phyloP scores from a whole-genome alignment of 2,888 invertebrate genomes.

The Coronaproctus castanopsis region DNA sequence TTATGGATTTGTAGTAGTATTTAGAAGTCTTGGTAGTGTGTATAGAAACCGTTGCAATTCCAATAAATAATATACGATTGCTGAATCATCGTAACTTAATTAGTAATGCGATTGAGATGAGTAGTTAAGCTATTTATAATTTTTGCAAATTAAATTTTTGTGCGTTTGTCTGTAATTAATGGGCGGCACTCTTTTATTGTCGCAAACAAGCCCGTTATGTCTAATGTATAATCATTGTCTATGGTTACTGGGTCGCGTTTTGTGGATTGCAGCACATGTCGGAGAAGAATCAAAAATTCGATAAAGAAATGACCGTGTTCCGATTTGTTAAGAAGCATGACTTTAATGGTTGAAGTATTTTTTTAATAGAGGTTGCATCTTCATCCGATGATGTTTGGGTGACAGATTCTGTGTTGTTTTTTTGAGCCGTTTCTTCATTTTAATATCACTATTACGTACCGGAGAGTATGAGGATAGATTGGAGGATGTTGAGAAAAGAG shows the following conservation, averaged over 20 bases:
- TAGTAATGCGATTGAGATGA: not conserved
- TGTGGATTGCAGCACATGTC: not conserved
- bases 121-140: not conserved
- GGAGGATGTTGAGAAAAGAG: not conserved
- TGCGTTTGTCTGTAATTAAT: not conserved
- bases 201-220: not conserved
- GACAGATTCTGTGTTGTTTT: not conserved
- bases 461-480: not conserved
- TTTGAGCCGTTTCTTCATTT: not conserved
- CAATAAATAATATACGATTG: not conserved
- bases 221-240: not conserved
- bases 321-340: not conserved
- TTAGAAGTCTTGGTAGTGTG: not conserved
- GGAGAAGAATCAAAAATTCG: not conserved
- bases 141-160: not conserved
- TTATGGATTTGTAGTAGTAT: not conserved
- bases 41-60: not conserved
- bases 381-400: not conserved
- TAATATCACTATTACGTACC: not conserved
- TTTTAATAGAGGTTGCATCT: not conserved
- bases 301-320: not conserved
- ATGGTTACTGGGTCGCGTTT: not conserved
- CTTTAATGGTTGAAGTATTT: not conserved
- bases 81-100: not conserved
- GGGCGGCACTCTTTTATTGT: not conserved